Base-by-base conservation (phyloP, 2,888 invertebrate genomes). In the Rutpela maculata region DNA sequence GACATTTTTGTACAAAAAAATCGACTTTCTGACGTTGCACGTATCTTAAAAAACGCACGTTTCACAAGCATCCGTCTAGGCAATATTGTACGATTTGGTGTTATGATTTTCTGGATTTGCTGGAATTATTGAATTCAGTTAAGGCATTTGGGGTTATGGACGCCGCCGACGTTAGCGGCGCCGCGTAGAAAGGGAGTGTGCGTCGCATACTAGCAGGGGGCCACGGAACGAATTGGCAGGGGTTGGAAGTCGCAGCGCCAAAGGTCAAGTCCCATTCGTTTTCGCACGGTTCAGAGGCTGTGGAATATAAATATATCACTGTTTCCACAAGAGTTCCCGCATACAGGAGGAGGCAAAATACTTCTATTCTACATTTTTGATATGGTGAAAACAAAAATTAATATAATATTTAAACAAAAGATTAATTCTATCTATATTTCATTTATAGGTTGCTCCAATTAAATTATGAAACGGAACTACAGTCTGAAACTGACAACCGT, bases 131-230 rank as follows among this genome's bases (percentile, higher is more conserved):
- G 55, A 57, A 38, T 15, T 50, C 7, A 50, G 38, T 26, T n/a
- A 50, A 62, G 72, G 69, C 72, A 60, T 76, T 72, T 72, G 68
- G 66, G 77, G 74, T 77, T 70, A 74, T 74, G 74, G 77, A 65
- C 74, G 70, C 59, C 68, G 63, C 65, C 62, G 59, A 69, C 68
- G 78, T 59, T 65, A 65, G 68, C 71, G 75, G 60, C 77, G 67
- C 59, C 67, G 59, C 68, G 71, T 10, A 60, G 72, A 26, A 18
- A 50, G 22, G 68, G 70, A 74, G 73, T 69, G 66, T 57, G 78
- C 73, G 78, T 69, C 56, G 72, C 67, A 63, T 57, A 65, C 69
- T 31, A 38, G 77, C 68, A 66, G 66, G 67, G 68, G 12, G 57
- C 75, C 65, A 19, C 5, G 65, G 11, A 43, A 50, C 57, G 59